phyloP scores from a whole-genome alignment of 1,140 invertebrate genomes.

The Solenopsis invicta region DNA sequence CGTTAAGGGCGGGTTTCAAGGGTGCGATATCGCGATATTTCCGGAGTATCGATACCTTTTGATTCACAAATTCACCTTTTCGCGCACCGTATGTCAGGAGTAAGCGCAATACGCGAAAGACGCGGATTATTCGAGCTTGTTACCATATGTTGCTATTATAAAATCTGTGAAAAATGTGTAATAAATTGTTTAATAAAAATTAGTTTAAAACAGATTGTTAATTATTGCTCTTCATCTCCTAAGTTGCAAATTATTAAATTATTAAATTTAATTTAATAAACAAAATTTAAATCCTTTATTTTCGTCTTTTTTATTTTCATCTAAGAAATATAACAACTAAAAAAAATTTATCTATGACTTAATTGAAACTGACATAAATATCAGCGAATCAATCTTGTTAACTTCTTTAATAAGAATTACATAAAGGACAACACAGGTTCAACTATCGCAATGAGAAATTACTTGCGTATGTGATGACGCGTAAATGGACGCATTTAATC shows the following conservation, averaged over 20 bases:
- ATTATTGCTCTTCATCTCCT: not conserved
- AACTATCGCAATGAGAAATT: constrained; percentile 40
- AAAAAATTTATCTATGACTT: not conserved
- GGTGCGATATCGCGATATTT: constrained; percentile 26
- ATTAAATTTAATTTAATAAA: not conserved
- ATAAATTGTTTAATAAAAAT: not conserved
- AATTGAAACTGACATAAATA: not conserved
- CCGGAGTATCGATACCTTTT: constrained; percentile 6
- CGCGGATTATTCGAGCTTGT: not conserved
- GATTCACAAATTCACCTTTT: constrained; percentile 18
- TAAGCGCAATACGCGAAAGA: not conserved
- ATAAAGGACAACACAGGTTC: constrained; percentile 32
- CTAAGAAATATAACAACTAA: not conserved
- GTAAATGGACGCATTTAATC: constrained; percentile 60
- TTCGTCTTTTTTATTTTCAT: not conserved
- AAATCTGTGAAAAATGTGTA: not conserved
- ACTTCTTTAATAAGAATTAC: not conserved
- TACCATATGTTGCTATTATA: not conserved
- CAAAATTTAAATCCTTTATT: not conserved
- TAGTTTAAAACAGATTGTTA: not conserved
- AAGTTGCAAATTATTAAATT: not conserved
- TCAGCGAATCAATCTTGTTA: not conserved
- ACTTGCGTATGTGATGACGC: constrained; percentile 53
- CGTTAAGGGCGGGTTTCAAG: constrained; percentile 51
- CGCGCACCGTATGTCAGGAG: not conserved